Conservation (phyloP, 2,113 vertebrate genomes). For the Cyprichromis sp. region DNA sequence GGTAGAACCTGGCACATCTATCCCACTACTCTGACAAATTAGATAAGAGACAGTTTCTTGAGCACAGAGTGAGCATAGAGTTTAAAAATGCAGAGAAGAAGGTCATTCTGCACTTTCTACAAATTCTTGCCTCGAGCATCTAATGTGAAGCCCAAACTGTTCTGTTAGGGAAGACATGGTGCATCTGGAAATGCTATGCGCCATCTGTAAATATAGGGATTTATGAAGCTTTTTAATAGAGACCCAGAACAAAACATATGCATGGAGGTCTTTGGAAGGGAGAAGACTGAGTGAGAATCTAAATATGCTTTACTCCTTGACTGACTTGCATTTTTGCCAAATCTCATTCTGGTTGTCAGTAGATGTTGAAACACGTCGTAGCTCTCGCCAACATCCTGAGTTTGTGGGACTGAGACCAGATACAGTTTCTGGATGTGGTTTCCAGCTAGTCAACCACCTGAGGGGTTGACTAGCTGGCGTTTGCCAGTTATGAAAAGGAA, state of each 20-base stretch:
- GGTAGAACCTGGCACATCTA: not conserved
- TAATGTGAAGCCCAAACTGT: not conserved
- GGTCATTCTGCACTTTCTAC: not conserved
- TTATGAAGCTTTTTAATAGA: not conserved
- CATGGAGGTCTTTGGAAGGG: not conserved
- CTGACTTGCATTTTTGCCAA: not conserved
- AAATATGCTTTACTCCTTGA: not conserved
- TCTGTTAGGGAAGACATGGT: not conserved
- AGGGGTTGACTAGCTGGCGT: not conserved
- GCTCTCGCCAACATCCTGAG: not conserved
- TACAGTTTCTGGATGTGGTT: not conserved
- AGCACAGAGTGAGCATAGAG: not conserved
- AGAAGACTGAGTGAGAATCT: not conserved
- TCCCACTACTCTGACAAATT: not conserved
- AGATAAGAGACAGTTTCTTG: not conserved
- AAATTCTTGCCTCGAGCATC: not conserved
- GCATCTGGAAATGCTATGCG: not conserved
- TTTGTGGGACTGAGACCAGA: not conserved
- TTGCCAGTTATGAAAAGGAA: constrained; percentile 1
- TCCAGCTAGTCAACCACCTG: not conserved
- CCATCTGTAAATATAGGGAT: not conserved
- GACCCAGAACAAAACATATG: not conserved
- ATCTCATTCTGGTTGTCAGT: not conserved
- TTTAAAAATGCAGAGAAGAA: not conserved
- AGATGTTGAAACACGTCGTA: not conserved